Evolutionary conservation across 2,113 vertebrate species (phyloP), one percentile per base, ranked within the genome.

Genomic region (Capreolus pygargus): DNA sequence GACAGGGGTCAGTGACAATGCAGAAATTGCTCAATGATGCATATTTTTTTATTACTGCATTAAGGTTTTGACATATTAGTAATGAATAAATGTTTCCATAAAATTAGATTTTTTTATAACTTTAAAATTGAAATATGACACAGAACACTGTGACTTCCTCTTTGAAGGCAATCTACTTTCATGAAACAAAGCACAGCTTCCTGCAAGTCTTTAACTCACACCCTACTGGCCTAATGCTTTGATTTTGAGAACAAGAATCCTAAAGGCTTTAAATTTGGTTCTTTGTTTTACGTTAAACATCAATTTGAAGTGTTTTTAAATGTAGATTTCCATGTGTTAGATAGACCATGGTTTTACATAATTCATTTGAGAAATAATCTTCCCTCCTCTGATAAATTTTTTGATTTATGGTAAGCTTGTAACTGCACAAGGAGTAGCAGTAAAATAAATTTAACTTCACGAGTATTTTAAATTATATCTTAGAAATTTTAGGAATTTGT

Each of bases 31-130:
- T 99, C 99, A 99, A 99, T 99, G 99, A 99, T 99, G 99, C 99
- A 99, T 98, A 98, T 99, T 99, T 99, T 99, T 99, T 99, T 99
- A 99, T 99, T 99, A 99, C 99, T 98, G 97, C 99, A 99, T 99
- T 99, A 99, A 99, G 99, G 99, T 99, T 99, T 99, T 99, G 99
- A 99, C 99, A 99, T 99, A 99, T 99, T 99, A 99, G 99, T 99
- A 99, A 99, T 99, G 99, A 99, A 99, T 99, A 99, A 99, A 99
- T 99, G 99, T 99, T 99, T 99, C 98, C 97, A 99, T 99, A 98
- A 99, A 99, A 98, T 96, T 97, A 97, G 45, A 23, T 78, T 97
- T 98, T 98, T 98, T 98, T 95, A 98, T 98, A 98, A 98, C 97
- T 98, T 99, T 98, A 98, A 98, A 98, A 98, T 98, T 99, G 98